Base-by-base conservation (phyloP, 1,140 invertebrate genomes). In the Halictus rubicundus region DNA sequence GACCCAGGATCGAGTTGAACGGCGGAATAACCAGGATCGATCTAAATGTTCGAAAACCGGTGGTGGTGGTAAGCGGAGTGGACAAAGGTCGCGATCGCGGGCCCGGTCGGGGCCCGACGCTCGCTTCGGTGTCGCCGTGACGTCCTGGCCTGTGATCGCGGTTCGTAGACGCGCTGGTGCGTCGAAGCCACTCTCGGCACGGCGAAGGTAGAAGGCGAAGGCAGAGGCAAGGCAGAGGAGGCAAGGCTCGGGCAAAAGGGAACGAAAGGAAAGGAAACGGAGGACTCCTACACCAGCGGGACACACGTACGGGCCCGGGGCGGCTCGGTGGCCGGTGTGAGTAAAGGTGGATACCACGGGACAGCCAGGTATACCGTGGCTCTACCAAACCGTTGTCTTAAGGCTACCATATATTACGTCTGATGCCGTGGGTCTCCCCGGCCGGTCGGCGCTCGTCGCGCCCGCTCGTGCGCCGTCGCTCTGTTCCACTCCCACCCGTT, bases 321-420 rank as follows among this genome's bases (percentile, higher is more conserved):
- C 19, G 19, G 7, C 14, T 32, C 23, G 25, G 59, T 25, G 59
- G 12, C 16, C 27, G 63, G 64, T 46, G 71, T 83, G 71, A 68
- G 82, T 71, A 69, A 84, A 84, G 82, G 68, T 81, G 69, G 77
- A 75, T 81, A 84, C 83, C 72, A 83, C 60, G 83, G 65, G 78
- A 84, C 73, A 69, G 73, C 49, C 82, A 80, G 78, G 83, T 85
- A 85, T 85, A 85, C 68, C 71, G 66, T 78, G 83, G 80, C 83
- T 88, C 82, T 77, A 87, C 78, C 87, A 61, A 88, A 88, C 87
- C 85, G 87, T 88, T 88, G 87, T 88, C 87, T 88, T 88, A 88
- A 86, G 80, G 87, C 87, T 87, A 88, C 87, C 82, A 88, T 88
- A 88, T 88, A 88, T 88, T 88, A 88, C 80, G 78, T 88, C 87